Base-by-base conservation (phyloP, 1,140 invertebrate species). In the Brachionus rubens region DNA sequence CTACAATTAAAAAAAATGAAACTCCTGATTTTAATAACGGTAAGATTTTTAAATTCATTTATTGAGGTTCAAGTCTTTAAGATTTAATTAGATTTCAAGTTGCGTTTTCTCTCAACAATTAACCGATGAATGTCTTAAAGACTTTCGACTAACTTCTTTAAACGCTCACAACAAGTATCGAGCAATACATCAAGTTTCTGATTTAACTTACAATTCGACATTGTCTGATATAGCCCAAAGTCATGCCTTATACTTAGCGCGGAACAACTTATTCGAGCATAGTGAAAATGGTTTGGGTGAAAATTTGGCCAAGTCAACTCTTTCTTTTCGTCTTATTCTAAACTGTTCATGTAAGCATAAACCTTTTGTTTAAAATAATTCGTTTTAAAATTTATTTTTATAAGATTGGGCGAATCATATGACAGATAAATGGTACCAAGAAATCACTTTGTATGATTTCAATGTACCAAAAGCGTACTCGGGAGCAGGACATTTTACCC, bases 401-500 rank as follows among this genome's bases (percentile, higher is more conserved):
- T 24, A n/a, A 65, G 40, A 65, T 26, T 65, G 36, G 40, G 59
- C 59, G 6, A 0, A 43, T 43, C 36, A 33, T 59, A 36, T 59
- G 28, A 59, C 54, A 59, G 19, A 28, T 3, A 9, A 43, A 43
- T 65, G 59, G 59, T 65, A 65, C 24, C 5, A 10, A 19, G 59
- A 65, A 24, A 43, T 43, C 7, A 43, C 16, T 12, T 12, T 43
- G 4, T 65, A 46, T 26, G 16, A 65, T 14, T 43, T 65, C 43
- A 26, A 65, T 1, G 5, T 1, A 10, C 59, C 67, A 1, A n/a
- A 28, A 14, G 19, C 9, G 3, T 24, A 43, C n/a, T 10, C 28
- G 1, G 33, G 33, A 36, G 12, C 59, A 30, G 36, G 28, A 3
- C 67, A 50, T 70, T 70, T 70, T 48, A 70, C 67, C 9, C 67